A percentile compares a stretch with the other conserved stretches of the same genome.
Evolutionary conservation across 2,888 invertebrate genomes (phyloP).

Genomic region (Acanthosepion pharaonis): DNA sequence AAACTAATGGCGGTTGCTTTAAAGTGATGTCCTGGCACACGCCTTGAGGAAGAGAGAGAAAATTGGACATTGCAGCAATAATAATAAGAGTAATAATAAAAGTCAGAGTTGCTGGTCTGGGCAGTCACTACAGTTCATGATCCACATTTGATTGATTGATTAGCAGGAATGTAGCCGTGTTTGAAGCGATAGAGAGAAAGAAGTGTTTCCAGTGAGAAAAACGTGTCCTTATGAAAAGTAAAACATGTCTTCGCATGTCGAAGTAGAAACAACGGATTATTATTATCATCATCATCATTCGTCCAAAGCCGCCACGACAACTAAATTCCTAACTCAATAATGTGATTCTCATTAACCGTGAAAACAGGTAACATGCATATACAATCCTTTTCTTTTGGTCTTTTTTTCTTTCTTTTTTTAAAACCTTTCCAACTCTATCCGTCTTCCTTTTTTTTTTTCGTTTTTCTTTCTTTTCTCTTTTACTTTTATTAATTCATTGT

Average conservation of each 20-base stretch:
- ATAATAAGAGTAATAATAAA: background rate
- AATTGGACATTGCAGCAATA: background rate
- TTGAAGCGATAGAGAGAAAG: background rate
- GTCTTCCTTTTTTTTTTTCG: background rate
- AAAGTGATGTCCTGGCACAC: background rate
- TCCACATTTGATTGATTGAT: background rate
- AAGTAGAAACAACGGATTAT: slow-evolving; percentile 33
- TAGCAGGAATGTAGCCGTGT: background rate
- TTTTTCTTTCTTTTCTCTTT: background rate
- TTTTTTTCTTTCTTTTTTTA: background rate
- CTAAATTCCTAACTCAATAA: background rate
- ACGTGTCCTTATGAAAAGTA: background rate
- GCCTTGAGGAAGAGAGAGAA: background rate
- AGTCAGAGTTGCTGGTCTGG: slow-evolving; percentile 42
- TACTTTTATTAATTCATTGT: background rate
- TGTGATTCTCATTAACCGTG: background rate
- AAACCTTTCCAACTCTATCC: background rate
- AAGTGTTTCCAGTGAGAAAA: background rate
- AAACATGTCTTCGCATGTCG: slow-evolving; percentile 42
- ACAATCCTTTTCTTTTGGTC: background rate
- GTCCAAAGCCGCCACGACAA: background rate
- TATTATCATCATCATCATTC: background rate
- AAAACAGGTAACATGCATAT: slow-evolving; percentile 21
- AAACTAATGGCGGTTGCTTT: slow-evolving; percentile 46
- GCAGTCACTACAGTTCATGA: background rate